Percentiles rank a stretch among this genome's conserved stretches.
Conservation (phyloP, 2,113 vertebrate genomes). For the Lathamus discolor region DNA sequence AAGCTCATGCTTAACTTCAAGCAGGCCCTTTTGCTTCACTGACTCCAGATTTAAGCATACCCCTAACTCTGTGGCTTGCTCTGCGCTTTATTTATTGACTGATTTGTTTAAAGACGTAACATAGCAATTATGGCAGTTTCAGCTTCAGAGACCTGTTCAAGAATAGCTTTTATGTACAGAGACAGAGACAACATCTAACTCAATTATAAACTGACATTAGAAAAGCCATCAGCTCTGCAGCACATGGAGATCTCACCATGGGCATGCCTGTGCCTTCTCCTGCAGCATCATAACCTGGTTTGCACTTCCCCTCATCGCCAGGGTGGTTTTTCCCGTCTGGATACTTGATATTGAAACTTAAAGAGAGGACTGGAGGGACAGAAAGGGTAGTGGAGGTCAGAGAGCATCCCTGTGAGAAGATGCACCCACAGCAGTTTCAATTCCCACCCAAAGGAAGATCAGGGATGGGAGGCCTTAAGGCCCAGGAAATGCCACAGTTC, state of each 20-base stretch:
- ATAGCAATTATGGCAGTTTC: neutral
- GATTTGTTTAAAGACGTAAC: neutral
- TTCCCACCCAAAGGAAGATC: neutral
- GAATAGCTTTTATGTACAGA: neutral
- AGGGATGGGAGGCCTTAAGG: neutral
- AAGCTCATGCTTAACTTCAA: neutral
- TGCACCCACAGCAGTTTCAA: neutral
- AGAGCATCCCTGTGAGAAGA: neutral
- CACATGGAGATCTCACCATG: fast-evolving
- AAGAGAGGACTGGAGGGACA: neutral
- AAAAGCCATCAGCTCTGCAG: neutral
- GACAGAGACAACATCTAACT: neutral
- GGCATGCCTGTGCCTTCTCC: fast-evolving
- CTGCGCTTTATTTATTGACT: neutral
- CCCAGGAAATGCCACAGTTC: fast-evolving
- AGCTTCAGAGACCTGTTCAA: neutral
- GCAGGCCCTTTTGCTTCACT: neutral
- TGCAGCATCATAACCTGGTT: neutral
- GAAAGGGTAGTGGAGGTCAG: neutral
- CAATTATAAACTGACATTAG: neutral
- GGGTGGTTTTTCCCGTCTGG: fast-evolving
- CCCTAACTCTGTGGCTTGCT: neutral
- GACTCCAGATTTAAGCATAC: neutral
- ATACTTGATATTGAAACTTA: neutral
- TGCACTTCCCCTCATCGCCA: neutral